Evolutionary conservation across 2,888 invertebrate genomes (phyloP), one percentile per base, ranked within the genome.

Genomic region (Xestia rhomboidea): DNA sequence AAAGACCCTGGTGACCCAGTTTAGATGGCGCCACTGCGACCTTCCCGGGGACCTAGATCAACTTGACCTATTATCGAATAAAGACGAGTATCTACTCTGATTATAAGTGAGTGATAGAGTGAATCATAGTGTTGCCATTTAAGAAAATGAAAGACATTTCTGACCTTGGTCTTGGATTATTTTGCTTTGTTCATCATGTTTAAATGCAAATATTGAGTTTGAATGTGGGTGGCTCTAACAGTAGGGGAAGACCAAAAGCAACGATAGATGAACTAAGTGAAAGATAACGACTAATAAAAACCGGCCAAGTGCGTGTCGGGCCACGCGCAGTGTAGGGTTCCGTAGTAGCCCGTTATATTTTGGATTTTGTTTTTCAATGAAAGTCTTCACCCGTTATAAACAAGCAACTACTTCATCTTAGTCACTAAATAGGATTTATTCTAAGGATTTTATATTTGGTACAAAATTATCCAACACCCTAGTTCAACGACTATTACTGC

Each of bases 1-100:
- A 66, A 24, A 77, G 76, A 78, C 88, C 74, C 81, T 71, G 68
- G 76, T 87, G 77, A 87, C 86, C 88, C 77, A 87, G 90, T 73
- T 90, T 81, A 83, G 77, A 79, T 82, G 91, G 90, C 91, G 92
- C 91, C 91, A 74, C 71, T 70, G 82, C 76, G 89, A 91, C 91
- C 91, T 91, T 91, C 88, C 81, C 78, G 41, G 83, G 81, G 79
- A 79, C 73, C 76, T 75, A 77, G 69, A 77, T 75, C 75, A 78
- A 88, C 82, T 84, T 86, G 88, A 87, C 87, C 87, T 88, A 88
- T 85, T 83, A 86, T 76, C 49, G 73, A 81, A 87, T 82, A 81
- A 79, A 88, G 67, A 75, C 60, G n/a, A 63, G 68, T 41, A 57
- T 49, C 18, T 57, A 51, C 44, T 54, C 11, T 60, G 70, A 80